Conservation (phyloP, 2,888 invertebrate genomes). For the Campaea margaritaria region DNA sequence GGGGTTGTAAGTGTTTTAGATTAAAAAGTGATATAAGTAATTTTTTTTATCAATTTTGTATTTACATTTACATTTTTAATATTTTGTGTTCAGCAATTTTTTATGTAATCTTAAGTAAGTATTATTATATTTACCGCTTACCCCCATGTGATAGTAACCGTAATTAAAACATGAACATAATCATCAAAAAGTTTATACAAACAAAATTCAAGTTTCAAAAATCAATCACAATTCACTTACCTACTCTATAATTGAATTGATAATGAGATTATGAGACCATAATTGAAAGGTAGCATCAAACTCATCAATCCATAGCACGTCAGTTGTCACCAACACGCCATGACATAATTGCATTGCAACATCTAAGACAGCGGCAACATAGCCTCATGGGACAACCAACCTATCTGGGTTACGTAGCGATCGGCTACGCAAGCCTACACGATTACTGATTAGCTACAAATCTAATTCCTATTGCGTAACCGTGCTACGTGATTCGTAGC, state of each 20-base stretch:
- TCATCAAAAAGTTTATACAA: background rate
- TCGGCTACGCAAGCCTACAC: slow-evolving; percentile 38
- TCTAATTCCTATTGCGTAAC: slow-evolving; percentile 30
- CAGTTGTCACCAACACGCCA: slow-evolving; percentile 5
- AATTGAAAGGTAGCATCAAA: slow-evolving; percentile 11
- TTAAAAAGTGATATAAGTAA: too few species aligned
- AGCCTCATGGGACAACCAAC: slow-evolving; percentile 13
- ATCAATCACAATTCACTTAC: background rate
- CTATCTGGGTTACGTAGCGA: slow-evolving; percentile 31
- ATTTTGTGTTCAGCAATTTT: too few species aligned
- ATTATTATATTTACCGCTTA: too few species aligned
- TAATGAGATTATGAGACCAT: slow-evolving; percentile 12
- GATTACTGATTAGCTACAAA: slow-evolving; percentile 35
- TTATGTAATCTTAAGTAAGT: too few species aligned
- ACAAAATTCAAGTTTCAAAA: background rate
- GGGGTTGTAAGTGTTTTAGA: too few species aligned
- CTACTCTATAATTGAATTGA: slow-evolving; percentile 8
- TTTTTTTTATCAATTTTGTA: too few species aligned
- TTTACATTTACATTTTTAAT: too few species aligned
- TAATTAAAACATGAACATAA: too few species aligned
- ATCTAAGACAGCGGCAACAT: background rate
- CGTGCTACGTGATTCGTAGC: slow-evolving; percentile 27
- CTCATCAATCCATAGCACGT: slow-evolving; percentile 25
- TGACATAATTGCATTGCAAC: slow-evolving; percentile 28
- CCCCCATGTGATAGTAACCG: too few species aligned